Base-by-base conservation (phyloP, 2,888 invertebrate species). In the Geotrupes spiniger region DNA sequence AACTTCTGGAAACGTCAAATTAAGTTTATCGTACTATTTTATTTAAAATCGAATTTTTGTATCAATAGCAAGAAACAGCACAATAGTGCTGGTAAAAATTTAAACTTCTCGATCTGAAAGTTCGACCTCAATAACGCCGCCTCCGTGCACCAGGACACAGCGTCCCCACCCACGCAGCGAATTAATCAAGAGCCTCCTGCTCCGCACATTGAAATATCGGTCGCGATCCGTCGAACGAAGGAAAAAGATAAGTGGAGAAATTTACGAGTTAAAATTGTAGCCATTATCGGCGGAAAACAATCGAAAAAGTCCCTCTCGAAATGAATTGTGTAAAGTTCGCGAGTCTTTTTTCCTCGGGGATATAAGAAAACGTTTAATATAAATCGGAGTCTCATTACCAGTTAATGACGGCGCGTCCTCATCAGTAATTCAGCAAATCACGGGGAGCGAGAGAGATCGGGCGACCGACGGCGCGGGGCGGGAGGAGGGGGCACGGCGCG, bases 321-420 rank as follows among this genome's bases (percentile, higher is more conserved):
- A 33, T 33, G 33, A 10, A 33, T 33, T 33, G 33, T n/a, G n/a
- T 33, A 33, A 33, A 33, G 15, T 33, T 33, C 11, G 36, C 38
- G 31, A 21, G 41, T 21, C 11, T 28, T 14, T 36, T 38, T 36
- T 42, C 42, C 42, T 27, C 39, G 4, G 36, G 44, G 40, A 46
- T 45, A 51, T 52, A 57, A 60, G 65, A 64, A 65, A 64, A 55
- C 64, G 62, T 62, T 68, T 64, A 63, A 66, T 66, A 66, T 68
- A 65, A 68, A 70, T 66, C 64, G 68, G 58, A 65, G 65, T 64
- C 66, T 68, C 70, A 68, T 71, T 69, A 70, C 66, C 64, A 66
- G 65, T 64, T 69, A 66, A 70, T 66, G 68, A 67, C 61, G 62
- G 57, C 62, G 59, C 61, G 62, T 60, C 57, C 68, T 69, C 70